Evolutionary conservation across 2,888 invertebrate species (phyloP), one percentile per base, ranked within the genome.

Genomic region (Trachelus iudaicus): DNA sequence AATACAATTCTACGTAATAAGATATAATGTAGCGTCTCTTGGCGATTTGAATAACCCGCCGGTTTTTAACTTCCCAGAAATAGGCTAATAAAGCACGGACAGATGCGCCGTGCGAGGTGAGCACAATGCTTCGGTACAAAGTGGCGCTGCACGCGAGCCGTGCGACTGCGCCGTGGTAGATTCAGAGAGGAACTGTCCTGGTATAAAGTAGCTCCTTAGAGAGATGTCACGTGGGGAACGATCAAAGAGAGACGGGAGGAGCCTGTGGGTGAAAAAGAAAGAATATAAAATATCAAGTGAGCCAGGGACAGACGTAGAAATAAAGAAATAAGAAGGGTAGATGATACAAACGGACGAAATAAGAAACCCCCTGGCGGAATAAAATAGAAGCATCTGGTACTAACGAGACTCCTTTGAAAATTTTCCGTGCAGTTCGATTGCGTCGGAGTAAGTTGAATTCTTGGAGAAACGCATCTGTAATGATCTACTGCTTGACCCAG

Each of bases 1-100:
- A 56, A 56, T 56, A 56, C 56, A 9, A 23, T 56, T 56, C 56
- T 56, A 56, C 56, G 56, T 56, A 56, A 56, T 56, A 23, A 56
- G 56, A 56, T 9, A 23, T 0, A 56, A 23, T 2, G 23, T 56
- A 15, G 56, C 56, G 9, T 56, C 56, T 9, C 23, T 56, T 56
- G 23, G 56, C 76, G 75, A 80, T 80, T 83, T 81, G 80, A 83
- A 81, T 81, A 81, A 80, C 75, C 35, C 79, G 69, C 78, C 76
- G 77, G 79, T 81, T 81, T 81, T 79, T 31, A 79, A 73, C 79
- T 82, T 82, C 83, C 73, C 37, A 80, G 83, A 81, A 83, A 83
- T 80, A 76, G 40, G 77, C 56, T 80, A 80, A 79, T 81, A 79
- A 81, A 80, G 81, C 75, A 78, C 79, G 80, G 79, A 80, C 81